Conservation (phyloP, 2,113 vertebrate genomes). For the Aphelocoma coerulescens region DNA sequence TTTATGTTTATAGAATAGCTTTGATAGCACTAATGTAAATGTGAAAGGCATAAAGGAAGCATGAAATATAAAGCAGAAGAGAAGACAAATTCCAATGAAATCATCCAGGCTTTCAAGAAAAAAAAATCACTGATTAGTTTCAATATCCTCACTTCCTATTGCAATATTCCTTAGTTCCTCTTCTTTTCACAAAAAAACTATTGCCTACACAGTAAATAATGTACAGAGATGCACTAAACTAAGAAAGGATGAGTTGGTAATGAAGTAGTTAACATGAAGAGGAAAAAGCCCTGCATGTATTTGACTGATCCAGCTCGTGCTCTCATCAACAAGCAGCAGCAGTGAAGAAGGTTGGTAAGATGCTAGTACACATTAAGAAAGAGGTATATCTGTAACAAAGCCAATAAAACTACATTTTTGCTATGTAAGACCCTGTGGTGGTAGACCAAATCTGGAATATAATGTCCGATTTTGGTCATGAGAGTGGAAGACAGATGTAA, state of each 20-base stretch:
- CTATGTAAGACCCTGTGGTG: background rate
- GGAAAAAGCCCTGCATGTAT: background rate
- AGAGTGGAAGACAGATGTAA: conserved; percentile 42
- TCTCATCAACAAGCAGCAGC: background rate
- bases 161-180: background rate
- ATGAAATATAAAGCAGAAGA: background rate
- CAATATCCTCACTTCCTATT: background rate
- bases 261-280: background rate
- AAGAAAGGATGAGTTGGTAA: background rate
- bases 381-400: background rate
- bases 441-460: background rate
- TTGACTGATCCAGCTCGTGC: background rate
- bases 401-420: background rate
- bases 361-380: background rate
- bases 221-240: background rate
- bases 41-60: background rate
- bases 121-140: background rate
- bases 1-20: background rate
- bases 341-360: background rate
- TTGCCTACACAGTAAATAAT: background rate
- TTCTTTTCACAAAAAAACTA: background rate
- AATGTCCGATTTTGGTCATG: conserved; percentile 7
- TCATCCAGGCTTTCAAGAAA: background rate
- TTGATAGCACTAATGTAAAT: background rate
- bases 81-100: background rate